A percentile compares a stretch with the other conserved stretches of the same genome.
phyloP scores from a whole-genome alignment of 2,113 vertebrate species.

The Barnardius zonarius region DNA sequence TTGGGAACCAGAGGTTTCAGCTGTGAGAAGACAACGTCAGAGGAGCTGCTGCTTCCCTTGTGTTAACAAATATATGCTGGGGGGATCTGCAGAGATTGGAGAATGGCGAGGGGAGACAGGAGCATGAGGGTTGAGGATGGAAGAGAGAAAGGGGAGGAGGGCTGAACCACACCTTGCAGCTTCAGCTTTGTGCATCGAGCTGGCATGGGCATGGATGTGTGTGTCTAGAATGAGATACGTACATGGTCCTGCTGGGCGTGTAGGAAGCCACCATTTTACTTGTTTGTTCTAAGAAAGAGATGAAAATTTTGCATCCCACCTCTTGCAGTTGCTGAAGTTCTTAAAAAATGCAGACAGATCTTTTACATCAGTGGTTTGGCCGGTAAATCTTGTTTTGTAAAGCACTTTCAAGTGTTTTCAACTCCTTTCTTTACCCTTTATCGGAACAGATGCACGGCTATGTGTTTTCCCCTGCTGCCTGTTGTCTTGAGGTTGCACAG shows the following conservation, averaged over 20 bases:
- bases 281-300: neutral
- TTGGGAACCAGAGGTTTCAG: neutral
- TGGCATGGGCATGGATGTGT: neutral
- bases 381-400: conserved; percentile 44
- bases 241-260: fast-evolving
- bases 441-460: conserved; percentile 17
- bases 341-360: neutral
- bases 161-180: neutral
- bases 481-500: conserved; percentile 50
- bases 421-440: conserved; percentile 11
- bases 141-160: neutral
- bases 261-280: neutral
- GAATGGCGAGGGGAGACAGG: neutral
- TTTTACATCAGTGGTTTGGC: conserved; percentile 29
- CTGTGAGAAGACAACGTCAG: neutral
- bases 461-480: conserved; percentile 15
- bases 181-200: neutral
- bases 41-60: neutral
- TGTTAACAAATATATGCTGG: neutral
- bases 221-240: neutral
- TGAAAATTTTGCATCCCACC: neutral
- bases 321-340: neutral
- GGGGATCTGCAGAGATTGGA: neutral
- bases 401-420: conserved; percentile 41
- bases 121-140: neutral